Conservation (phyloP, 2,113 vertebrate genomes). For the Eurypyga helias region DNA sequence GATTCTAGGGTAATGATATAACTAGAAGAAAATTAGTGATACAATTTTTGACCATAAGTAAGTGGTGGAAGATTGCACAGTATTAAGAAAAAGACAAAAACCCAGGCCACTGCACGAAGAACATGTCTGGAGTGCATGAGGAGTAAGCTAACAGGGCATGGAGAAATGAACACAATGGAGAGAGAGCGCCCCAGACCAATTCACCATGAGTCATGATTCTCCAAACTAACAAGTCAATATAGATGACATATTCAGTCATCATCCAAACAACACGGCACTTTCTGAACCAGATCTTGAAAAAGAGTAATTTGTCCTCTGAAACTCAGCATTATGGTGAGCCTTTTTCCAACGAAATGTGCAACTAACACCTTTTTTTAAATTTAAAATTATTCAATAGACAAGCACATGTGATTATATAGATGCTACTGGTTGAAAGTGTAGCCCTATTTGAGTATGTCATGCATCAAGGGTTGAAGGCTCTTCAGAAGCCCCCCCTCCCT, state of each 20-base stretch:
- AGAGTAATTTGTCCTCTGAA: not conserved
- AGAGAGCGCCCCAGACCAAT: not conserved
- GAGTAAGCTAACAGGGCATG: not conserved
- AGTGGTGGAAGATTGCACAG: not conserved
- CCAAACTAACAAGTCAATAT: not conserved
- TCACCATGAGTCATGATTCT: not conserved
- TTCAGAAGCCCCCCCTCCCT: not conserved
- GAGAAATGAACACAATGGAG: not conserved
- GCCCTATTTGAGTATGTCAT: not conserved
- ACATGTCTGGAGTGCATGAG: not conserved
- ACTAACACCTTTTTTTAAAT: not conserved
- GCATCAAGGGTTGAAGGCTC: rapidly evolving
- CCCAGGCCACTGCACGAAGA: not conserved
- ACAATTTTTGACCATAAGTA: not conserved
- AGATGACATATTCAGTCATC: not conserved
- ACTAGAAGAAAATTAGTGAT: slow-evolving; percentile 29
- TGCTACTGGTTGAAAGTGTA: not conserved
- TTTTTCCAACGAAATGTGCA: not conserved
- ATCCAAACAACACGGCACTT: not conserved
- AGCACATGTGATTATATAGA: not conserved
- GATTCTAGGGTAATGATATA: not conserved
- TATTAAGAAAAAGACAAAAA: slow-evolving; percentile 33
- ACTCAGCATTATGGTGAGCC: not conserved
- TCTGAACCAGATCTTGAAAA: not conserved
- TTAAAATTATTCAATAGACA: not conserved